phyloP scores from a whole-genome alignment of 2,113 vertebrate genomes.

The Lophura nycthemera region DNA sequence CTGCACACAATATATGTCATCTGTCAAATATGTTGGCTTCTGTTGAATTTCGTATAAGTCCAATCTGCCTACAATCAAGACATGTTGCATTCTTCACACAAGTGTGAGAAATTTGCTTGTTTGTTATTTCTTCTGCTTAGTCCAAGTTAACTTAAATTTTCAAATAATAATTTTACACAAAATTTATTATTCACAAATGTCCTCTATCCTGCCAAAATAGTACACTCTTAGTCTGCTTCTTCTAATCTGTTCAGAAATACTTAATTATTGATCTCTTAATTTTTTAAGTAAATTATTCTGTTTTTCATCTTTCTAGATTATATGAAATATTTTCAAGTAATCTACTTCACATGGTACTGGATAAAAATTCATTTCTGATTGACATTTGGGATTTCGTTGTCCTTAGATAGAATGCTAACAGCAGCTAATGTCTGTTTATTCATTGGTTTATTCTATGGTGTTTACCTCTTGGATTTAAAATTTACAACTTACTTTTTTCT shows the following conservation, averaged over 20 bases:
- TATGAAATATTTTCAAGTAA: not conserved
- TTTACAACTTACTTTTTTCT: accelerated
- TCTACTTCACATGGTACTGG: not conserved
- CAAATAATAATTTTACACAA: not conserved
- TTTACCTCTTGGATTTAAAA: not conserved
- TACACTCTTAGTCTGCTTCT: not conserved
- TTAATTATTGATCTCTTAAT: not conserved
- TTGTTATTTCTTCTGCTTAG: not conserved
- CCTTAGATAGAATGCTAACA: not conserved
- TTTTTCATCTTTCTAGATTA: not conserved
- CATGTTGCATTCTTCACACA: not conserved
- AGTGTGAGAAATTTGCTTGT: not conserved
- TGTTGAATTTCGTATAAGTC: not conserved
- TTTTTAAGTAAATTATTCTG: not conserved
- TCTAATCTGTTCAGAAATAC: not conserved
- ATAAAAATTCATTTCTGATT: not conserved
- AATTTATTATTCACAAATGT: not conserved
- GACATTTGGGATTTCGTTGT: not conserved
- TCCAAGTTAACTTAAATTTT: not conserved
- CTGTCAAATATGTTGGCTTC: conserved; percentile 12
- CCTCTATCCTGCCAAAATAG: not conserved
- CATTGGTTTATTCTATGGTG: not conserved
- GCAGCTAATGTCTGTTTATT: not conserved
- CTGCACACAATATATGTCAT: not conserved
- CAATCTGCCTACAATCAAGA: not conserved